Percentiles rank a stretch among this genome's conserved stretches.
These are phyloP conservation scores for Elephantulus edwardii DNA, from an alignment of 2,113 vertebrate species.

Conservation along the genomic window DNA sequence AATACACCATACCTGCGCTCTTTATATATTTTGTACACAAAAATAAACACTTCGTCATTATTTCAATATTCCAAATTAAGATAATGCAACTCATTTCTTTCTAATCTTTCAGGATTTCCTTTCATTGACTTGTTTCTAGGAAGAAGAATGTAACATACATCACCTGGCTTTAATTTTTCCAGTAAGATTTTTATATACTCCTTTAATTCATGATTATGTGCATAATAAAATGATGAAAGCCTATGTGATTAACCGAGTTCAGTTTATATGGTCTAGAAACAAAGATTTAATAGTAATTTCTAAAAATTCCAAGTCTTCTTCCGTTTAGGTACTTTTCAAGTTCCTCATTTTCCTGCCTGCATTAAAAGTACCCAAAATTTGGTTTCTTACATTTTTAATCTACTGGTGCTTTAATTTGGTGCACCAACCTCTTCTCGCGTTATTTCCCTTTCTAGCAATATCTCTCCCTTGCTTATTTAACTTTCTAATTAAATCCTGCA, in stretches of 20 bases:
- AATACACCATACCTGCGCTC: no score
- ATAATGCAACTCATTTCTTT: neutral
- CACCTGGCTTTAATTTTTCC: neutral
- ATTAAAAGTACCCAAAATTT: neutral
- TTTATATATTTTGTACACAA: no score
- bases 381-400: neutral
- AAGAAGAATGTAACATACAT: neutral
- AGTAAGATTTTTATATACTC: neutral
- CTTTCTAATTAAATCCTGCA: conserved; percentile 61
- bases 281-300: neutral
- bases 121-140: neutral
- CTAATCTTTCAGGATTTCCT: neutral
- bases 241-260: neutral
- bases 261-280: neutral
- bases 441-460: conserved; percentile 15
- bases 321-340: neutral
- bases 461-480: conserved; percentile 42
- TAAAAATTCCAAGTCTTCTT: neutral
- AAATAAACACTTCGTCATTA: neutral
- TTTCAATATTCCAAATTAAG: neutral
- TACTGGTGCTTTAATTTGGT: neutral
- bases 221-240: neutral
- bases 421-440: accelerated
- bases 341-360: neutral
- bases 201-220: neutral